Base-by-base conservation (phyloP, 1,140 invertebrate genomes). In the Lerema accius region DNA sequence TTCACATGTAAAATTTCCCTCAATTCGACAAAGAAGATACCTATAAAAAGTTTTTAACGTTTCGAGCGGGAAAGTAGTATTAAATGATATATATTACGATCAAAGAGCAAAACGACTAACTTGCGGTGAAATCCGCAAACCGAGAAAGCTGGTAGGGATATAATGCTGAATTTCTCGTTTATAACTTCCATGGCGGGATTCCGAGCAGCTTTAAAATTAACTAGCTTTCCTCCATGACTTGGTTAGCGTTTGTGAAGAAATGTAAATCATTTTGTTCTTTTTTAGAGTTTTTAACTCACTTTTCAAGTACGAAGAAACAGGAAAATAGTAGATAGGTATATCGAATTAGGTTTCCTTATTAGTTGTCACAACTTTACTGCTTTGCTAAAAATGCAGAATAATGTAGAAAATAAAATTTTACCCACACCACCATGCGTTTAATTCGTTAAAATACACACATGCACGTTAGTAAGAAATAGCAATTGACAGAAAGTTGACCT, bases 71-170 rank as follows among this genome's bases (percentile, higher is more conserved):
- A 17, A 53, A 51, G 10, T 23, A 23, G 32, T 32, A 53, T 14
- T 53, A 39, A 53, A 53, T 53, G 50, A 15, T n/a, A 32, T 40
- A 53, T 40, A 53, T 32, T 53, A 51, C 49, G 49, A 51, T 51
- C 51, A 55, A 48, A 48, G 45, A 48, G 45, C n/a, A 48, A 48
- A 48, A 48, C 17, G 45, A 23, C 2, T 23, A 5, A 5, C 19
- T 23, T 23, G 19, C 2, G 2, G 19, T 23, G 19, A 23, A 23
- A 23, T 23, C 19, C 5, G 19, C 19, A 23, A 23, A 23, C 19
- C 19, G 19, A 23, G 19, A 23, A 23, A 23, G 19, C 19, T 23
- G 19, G 2, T 23, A 23, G n/a, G 2, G 19, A 23, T 23, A 23
- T 23, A 23, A 23, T 23, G 19, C 19, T 23, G 19, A 23, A 23